phyloP scores from a whole-genome alignment of 2,797 vertebrate genomes.

The Tokudaia tokunoshimensis region DNA sequence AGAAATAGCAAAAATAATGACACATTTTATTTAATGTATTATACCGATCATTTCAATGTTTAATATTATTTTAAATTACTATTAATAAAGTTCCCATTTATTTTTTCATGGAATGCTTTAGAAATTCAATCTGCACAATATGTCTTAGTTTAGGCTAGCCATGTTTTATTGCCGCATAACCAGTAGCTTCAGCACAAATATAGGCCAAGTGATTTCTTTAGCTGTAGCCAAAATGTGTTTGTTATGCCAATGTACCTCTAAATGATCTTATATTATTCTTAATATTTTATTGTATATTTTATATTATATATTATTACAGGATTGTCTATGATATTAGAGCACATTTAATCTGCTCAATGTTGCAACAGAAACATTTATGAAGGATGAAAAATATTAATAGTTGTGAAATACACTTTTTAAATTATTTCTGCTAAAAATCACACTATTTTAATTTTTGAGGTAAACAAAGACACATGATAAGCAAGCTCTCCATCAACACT shows the following conservation, averaged over 20 bases:
- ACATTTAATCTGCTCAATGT: background rate
- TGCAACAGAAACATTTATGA: background rate
- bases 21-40: background rate
- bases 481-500: background rate
- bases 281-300: background rate
- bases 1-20: background rate
- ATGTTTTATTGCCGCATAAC: background rate
- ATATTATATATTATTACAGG: background rate
- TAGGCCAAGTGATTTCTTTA: background rate
- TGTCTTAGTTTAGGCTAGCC: background rate
- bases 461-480: conserved; percentile 50
- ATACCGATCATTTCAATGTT: background rate
- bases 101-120: background rate
- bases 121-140: background rate
- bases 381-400: background rate
- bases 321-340: background rate
- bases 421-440: conserved; percentile 41
- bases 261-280: background rate
- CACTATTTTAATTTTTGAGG: background rate
- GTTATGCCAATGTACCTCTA: background rate
- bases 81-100: background rate
- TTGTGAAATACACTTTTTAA: background rate
- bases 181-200: background rate
- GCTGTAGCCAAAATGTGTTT: conserved; percentile 10
- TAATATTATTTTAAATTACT: background rate